A percentile compares a stretch with the other conserved stretches of the same genome.
Evolutionary conservation across 1,140 invertebrate genomes (phyloP).

Genomic region (Pogonognathellus flavescens): DNA sequence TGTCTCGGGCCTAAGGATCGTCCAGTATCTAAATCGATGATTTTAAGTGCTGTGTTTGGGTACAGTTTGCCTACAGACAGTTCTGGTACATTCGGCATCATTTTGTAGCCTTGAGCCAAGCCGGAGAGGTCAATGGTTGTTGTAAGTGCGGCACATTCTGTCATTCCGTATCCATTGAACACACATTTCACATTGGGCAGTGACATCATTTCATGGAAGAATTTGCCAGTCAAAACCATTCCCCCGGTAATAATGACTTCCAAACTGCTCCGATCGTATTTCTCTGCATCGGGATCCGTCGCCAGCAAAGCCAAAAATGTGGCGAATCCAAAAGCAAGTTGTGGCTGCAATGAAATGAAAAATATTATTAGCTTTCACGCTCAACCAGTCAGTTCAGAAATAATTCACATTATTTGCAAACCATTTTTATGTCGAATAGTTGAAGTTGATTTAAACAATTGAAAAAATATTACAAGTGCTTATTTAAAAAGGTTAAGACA

Average conservation of each 20-base stretch:
- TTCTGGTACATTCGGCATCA: conserved; percentile 55
- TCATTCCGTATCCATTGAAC: conserved; percentile 64
- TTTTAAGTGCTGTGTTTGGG: conserved; percentile 59
- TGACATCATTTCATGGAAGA: conserved; percentile 56
- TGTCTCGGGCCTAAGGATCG: conserved; percentile 52
- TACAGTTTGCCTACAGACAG: conserved; percentile 60
- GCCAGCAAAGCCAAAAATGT: conserved; percentile 59
- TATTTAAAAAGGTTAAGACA: too few species aligned
- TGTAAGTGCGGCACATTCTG: conserved; percentile 62
- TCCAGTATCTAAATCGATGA: conserved; percentile 60
- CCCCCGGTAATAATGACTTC: conserved; percentile 62
- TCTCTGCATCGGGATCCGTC: conserved; percentile 60
- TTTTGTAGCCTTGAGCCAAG: conserved; percentile 43
- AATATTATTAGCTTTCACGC: too few species aligned
- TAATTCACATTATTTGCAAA: too few species aligned
- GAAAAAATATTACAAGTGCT: too few species aligned
- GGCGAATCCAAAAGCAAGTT: conserved; percentile 61
- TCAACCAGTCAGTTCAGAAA: too few species aligned
- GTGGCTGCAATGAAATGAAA: too few species aligned
- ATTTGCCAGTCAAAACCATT: conserved; percentile 60
- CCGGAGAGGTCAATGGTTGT: conserved; percentile 62
- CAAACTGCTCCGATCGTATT: conserved; percentile 56
- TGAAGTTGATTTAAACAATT: too few species aligned
- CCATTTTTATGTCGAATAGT: too few species aligned
- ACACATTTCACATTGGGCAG: conserved; percentile 55